Conservation (phyloP, 2,113 vertebrate species). For the Phyllostomus discolor region DNA sequence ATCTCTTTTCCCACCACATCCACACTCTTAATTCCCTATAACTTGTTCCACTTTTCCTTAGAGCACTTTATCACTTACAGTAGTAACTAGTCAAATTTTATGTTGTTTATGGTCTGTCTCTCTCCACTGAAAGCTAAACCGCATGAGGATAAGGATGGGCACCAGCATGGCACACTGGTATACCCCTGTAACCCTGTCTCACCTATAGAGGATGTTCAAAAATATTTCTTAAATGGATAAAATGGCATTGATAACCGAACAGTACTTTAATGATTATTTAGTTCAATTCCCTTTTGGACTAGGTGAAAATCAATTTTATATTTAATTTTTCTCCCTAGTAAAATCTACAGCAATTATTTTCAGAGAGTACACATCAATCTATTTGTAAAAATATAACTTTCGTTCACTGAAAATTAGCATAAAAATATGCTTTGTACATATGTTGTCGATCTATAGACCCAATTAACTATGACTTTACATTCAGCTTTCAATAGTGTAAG, state of each 20-base stretch:
- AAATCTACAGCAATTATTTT: conserved; percentile 9
- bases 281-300: background rate
- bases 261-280: background rate
- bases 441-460: background rate
- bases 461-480: background rate
- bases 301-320: conserved; percentile 25
- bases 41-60: background rate
- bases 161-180: background rate
- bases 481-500: background rate
- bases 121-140: background rate
- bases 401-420: background rate
- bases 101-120: background rate
- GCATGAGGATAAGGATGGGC: background rate
- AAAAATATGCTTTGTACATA: background rate
- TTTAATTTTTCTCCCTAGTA: background rate
- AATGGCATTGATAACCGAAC: background rate
- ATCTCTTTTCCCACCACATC: background rate
- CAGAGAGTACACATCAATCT: background rate
- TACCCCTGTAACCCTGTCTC: background rate
- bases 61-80: background rate
- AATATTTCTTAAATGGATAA: background rate
- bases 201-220: background rate
- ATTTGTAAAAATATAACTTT: background rate
- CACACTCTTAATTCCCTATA: background rate
- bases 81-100: background rate